Percentiles rank a stretch among this genome's conserved stretches.
Conservation (phyloP, 2,113 vertebrate genomes). For the Oreochromis niloticus region DNA sequence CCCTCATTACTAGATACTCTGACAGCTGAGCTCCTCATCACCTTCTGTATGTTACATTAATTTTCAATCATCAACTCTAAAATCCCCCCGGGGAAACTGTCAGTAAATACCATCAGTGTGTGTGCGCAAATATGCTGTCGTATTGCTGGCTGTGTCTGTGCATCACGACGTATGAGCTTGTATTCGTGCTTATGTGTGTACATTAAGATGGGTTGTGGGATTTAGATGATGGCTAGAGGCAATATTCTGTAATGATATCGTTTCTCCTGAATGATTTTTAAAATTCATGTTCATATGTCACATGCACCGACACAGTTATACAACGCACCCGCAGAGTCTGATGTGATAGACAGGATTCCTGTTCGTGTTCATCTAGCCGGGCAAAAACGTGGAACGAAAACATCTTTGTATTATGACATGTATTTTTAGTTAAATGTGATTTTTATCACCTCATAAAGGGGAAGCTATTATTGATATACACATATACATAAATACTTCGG, state of each 20-base stretch:
- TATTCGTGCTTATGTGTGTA: background rate
- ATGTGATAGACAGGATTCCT: background rate
- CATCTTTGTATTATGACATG: background rate
- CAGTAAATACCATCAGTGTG: background rate
- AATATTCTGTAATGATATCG: background rate
- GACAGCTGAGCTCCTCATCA: slow-evolving; percentile 12
- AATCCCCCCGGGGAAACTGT: background rate
- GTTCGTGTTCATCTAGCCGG: background rate
- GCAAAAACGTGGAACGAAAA: background rate
- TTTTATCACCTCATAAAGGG: background rate
- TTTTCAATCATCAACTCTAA: slow-evolving; percentile 9
- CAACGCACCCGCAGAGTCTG: background rate
- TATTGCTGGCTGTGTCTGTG: background rate
- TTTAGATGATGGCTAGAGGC: background rate
- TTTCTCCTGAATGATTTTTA: background rate
- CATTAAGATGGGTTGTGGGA: background rate
- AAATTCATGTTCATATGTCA: background rate
- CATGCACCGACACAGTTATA: background rate
- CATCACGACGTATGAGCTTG: background rate
- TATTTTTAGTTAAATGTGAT: background rate
- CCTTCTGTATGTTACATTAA: slow-evolving; percentile 5
- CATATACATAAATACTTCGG: background rate
- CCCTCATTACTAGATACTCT: slow-evolving; percentile 1
- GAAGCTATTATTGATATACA: background rate
- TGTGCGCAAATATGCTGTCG: background rate